Percentiles rank a stretch among this genome's conserved stretches.
Evolutionary conservation across 2,113 vertebrate genomes (phyloP).

Genomic region (Tupaia chinensis): DNA sequence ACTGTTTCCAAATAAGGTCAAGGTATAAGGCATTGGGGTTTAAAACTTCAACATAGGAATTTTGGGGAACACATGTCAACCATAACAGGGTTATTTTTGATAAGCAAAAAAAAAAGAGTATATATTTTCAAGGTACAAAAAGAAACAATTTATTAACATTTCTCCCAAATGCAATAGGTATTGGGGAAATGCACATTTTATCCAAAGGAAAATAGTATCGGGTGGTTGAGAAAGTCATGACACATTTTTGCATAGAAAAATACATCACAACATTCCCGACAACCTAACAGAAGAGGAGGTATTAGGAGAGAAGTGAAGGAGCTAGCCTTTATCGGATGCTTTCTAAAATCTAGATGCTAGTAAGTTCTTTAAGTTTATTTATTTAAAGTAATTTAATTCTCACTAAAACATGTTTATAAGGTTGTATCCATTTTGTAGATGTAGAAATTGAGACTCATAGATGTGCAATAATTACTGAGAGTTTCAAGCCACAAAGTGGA

Average conservation of each 20-base stretch:
- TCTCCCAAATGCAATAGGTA: background rate
- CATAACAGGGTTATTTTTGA: background rate
- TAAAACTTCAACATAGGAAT: background rate
- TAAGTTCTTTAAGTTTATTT: background rate
- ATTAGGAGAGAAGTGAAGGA: background rate
- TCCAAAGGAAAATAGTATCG: background rate
- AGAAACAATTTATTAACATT: slow-evolving; percentile 32
- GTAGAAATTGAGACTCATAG: background rate
- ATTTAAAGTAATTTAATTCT: slow-evolving; percentile 7
- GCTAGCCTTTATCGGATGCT: background rate
- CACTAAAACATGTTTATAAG: background rate
- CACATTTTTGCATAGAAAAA: too few species aligned
- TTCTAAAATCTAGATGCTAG: background rate
- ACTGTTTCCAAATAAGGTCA: background rate
- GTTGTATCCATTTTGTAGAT: background rate
- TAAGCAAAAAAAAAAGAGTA: background rate
- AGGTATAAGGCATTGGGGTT: background rate
- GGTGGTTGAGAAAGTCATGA: too few species aligned
- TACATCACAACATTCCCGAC: too few species aligned
- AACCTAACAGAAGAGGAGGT: background rate
- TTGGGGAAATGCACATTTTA: background rate
- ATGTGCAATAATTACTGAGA: background rate
- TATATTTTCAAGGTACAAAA: background rate
- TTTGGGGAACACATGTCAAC: background rate
- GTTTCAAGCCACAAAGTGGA: background rate